Evolutionary conservation across 2,113 vertebrate genomes (phyloP).

Genomic region (Solenodon paradoxus): DNA sequence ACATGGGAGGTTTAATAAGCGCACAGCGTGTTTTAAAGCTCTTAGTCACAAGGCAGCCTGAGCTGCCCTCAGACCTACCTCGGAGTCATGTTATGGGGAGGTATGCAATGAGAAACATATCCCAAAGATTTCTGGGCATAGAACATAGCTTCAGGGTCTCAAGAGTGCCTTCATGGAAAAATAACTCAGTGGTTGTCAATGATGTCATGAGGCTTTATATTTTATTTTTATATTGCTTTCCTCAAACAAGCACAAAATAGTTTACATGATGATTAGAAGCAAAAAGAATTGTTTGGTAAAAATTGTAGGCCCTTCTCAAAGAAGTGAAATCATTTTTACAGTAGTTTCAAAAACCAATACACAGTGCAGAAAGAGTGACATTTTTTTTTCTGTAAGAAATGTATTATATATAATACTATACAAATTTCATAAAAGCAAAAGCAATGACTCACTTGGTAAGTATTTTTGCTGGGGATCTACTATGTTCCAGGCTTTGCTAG

Average conservation of each 20-base stretch:
- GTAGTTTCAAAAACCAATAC: background rate
- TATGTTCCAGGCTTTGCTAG: background rate
- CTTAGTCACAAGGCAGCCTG: background rate
- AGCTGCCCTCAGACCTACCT: background rate
- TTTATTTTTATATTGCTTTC: background rate
- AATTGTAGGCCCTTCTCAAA: background rate
- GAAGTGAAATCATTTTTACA: background rate
- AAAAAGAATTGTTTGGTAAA: background rate
- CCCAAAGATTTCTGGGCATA: background rate
- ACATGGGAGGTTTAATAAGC: background rate
- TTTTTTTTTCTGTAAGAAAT: no score
- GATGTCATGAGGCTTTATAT: background rate
- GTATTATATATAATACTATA: background rate
- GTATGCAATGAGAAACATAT: background rate
- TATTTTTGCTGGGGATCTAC: background rate
- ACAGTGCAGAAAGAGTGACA: background rate
- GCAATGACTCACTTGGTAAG: background rate
- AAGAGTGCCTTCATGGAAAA: background rate
- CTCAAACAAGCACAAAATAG: background rate
- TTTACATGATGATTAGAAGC: background rate
- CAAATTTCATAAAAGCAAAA: background rate
- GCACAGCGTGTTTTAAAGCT: background rate
- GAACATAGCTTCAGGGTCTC: background rate
- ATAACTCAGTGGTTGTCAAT: background rate
- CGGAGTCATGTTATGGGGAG: background rate